Conservation (phyloP, 2,888 invertebrate genomes). For the Drosophila nigricruria region DNA sequence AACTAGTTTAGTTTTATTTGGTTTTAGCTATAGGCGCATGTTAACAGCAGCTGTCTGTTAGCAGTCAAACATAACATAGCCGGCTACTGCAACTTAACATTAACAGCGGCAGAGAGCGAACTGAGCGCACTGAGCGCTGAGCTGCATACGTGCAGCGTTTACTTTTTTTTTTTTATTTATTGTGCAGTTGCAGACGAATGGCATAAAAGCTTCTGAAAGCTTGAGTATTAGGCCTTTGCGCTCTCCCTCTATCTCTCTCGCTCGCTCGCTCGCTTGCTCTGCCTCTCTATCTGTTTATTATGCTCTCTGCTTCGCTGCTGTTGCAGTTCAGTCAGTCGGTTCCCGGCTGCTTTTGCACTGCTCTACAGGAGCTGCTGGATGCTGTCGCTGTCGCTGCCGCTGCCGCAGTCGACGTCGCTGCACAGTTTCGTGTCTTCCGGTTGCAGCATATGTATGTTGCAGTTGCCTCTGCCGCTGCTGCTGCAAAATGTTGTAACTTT, state of each 20-base stretch:
- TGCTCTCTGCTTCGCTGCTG: conserved; percentile 23
- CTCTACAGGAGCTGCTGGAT: conserved; percentile 67
- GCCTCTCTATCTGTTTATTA: neutral
- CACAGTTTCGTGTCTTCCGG: conserved; percentile 61
- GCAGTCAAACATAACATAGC: neutral
- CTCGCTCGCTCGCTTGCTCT: neutral
- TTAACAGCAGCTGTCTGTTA: conserved; percentile 2
- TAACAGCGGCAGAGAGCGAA: neutral
- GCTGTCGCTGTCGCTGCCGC: conserved; percentile 48
- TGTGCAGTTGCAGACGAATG: conserved; percentile 38
- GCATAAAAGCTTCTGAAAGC: conserved; percentile 42
- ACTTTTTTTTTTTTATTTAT: conserved; percentile 2
- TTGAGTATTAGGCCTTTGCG: conserved; percentile 1
- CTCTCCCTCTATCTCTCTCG: neutral
- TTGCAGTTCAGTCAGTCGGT: conserved; percentile 32
- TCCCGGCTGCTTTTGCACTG: conserved; percentile 53
- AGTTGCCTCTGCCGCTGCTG: conserved; percentile 45
- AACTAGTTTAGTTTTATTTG: neutral
- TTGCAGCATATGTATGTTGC: conserved; percentile 62
- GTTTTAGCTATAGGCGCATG: neutral
- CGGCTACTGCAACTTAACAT: conserved; percentile 37
- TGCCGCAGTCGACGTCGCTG: conserved; percentile 43
- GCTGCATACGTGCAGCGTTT: conserved; percentile 35
- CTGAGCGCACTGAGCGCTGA: conserved; percentile 4
- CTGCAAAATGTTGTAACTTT: conserved; percentile 78